phyloP scores from a whole-genome alignment of 2,113 vertebrate genomes.

The Triplophysa dalaica region DNA sequence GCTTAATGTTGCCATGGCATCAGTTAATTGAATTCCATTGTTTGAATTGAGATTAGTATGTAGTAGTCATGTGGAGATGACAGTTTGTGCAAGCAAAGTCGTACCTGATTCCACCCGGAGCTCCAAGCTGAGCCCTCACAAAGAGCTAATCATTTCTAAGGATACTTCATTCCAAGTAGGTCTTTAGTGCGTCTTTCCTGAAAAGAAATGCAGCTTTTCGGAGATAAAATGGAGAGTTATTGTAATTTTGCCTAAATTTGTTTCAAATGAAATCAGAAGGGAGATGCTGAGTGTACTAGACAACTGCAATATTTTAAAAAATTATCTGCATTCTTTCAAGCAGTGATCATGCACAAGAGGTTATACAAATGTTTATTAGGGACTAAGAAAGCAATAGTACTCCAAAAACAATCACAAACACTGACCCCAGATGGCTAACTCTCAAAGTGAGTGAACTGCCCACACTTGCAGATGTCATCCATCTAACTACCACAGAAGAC shows the following conservation, averaged over 20 bases:
- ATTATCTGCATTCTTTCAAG: neutral
- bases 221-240: neutral
- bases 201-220: neutral
- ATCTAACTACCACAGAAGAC: neutral
- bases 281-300: constrained; percentile 2
- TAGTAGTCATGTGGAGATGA: constrained; percentile 60
- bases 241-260: neutral
- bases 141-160: constrained; percentile 36
- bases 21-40: constrained; percentile 61
- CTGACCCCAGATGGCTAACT: neutral
- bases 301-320: neutral
- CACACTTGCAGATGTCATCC: constrained; percentile 3
- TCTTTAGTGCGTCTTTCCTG: constrained; percentile 1
- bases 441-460: neutral
- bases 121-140: constrained; percentile 15
- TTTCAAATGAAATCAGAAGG: neutral
- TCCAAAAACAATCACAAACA: constrained; percentile 11
- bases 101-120: constrained; percentile 19
- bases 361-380: constrained; percentile 9
- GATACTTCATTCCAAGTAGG: constrained; percentile 14
- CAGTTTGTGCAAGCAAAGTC: constrained; percentile 53
- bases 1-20: constrained; percentile 57
- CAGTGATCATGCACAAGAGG: neutral
- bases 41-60: constrained; percentile 49
- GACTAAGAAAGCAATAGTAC: neutral